phyloP scores from a whole-genome alignment of 2,888 invertebrate species.

The Platerodrilus igneus region DNA sequence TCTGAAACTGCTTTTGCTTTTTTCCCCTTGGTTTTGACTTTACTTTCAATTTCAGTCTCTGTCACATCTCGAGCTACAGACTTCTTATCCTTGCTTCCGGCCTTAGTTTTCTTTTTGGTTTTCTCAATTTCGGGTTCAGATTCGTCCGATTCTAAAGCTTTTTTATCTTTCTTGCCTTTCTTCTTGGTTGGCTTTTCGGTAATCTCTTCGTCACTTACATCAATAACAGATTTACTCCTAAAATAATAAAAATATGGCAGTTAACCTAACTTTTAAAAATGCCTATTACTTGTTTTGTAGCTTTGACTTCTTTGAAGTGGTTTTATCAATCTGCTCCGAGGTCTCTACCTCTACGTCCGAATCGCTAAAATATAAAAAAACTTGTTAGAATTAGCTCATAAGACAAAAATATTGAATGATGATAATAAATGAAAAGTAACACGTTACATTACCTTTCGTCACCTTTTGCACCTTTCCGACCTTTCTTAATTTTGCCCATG shows the following conservation, averaged over 20 bases:
- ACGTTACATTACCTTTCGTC: constrained; percentile 64
- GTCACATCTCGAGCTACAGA: constrained; percentile 43
- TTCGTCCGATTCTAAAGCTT: constrained; percentile 37
- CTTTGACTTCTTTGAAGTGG: constrained; percentile 39
- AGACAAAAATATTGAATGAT: too few relatives aligned
- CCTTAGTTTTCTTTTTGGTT: constrained; percentile 31
- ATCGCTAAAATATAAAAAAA: constrained; percentile 52
- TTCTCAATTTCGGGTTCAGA: constrained; percentile 43
- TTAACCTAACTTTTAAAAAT: constrained; percentile 31
- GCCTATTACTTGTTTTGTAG: constrained; percentile 35
- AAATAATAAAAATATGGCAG: constrained; percentile 25
- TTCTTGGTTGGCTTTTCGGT: constrained; percentile 27
- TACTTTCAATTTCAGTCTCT: constrained; percentile 43
- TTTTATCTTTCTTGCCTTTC: constrained; percentile 37
- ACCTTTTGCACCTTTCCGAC: constrained; percentile 69
- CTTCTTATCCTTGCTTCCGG: constrained; percentile 23
- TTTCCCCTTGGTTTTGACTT: constrained; percentile 37
- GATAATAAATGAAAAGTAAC: too few relatives aligned
- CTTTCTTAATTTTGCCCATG: constrained; percentile 80
- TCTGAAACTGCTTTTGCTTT: constrained; percentile 40
- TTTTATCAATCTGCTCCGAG: constrained; percentile 37
- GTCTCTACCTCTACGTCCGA: constrained; percentile 51
- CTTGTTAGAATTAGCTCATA: too few relatives aligned
- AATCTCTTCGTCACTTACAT: constrained; percentile 29
- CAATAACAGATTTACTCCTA: constrained; percentile 27